A percentile compares a stretch with the other conserved stretches of the same genome.
These are phyloP conservation scores for Cephalotes varians DNA, from an alignment of 2,888 invertebrate species.

Conservation along the genomic window DNA sequence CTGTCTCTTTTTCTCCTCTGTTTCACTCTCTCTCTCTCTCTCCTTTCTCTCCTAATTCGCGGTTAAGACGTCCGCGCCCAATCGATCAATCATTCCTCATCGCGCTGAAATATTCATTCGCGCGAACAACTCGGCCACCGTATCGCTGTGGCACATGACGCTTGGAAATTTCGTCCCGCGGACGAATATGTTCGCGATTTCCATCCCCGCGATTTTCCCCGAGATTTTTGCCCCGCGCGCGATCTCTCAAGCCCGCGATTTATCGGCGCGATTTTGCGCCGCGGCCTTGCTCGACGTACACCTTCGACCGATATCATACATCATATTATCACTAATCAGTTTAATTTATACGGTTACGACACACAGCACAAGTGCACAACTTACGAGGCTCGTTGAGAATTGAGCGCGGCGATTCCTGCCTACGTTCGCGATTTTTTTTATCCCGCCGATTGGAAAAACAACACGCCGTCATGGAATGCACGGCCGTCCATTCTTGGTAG, in stretches of 20 bases:
- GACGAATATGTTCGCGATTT: not conserved
- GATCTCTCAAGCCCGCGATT: not conserved
- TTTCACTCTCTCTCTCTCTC: not conserved
- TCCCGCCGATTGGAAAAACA: not conserved
- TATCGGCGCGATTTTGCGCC: not conserved
- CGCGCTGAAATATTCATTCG: conserved; percentile 27
- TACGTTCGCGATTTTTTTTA: conserved; percentile 4
- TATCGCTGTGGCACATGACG: too few species aligned
- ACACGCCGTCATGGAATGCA: too few species aligned
- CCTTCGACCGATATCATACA: conserved; percentile 8
- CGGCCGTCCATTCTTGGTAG: too few species aligned
- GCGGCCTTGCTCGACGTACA: conserved; percentile 11
- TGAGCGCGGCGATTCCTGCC: not conserved
- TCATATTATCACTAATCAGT: conserved; percentile 37
- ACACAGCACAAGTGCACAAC: not conserved
- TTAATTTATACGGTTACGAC: conserved; percentile 26
- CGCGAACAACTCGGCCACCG: not conserved
- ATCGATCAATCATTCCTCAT: conserved; percentile 31
- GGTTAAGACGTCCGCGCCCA: not conserved
- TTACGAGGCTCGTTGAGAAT: not conserved
- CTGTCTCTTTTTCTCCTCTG: not conserved
- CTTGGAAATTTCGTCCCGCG: not conserved
- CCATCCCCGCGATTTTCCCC: not conserved
- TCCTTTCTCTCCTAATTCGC: not conserved
- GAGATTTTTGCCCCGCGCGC: not conserved